Conservation (phyloP, 2,888 invertebrate genomes). For the Cosmopolites sordidus region DNA sequence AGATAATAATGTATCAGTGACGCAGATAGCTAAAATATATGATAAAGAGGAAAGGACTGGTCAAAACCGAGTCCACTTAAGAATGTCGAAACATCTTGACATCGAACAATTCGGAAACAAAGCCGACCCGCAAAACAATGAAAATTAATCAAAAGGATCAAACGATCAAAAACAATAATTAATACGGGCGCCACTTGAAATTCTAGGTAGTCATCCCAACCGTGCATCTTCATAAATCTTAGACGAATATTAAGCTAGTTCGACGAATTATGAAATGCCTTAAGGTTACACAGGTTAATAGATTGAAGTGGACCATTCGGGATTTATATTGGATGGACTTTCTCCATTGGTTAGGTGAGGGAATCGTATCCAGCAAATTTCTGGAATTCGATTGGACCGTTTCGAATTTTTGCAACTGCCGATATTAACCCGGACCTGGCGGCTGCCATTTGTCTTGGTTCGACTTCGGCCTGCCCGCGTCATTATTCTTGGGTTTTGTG, state of each 20-base stretch:
- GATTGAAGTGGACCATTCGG: constrained; percentile 27
- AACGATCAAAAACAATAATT: constrained; percentile 24
- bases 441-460: constrained; percentile 50
- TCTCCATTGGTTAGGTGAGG: too few relatives aligned
- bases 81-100: background rate
- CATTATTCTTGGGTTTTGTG: constrained; percentile 48
- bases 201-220: constrained; percentile 13
- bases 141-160: constrained; percentile 26
- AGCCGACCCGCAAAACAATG: constrained; percentile 5
- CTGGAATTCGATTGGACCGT: constrained; percentile 35
- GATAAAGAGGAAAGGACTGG: too few relatives aligned
- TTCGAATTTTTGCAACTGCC: constrained; percentile 46
- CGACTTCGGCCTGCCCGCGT: constrained; percentile 44
- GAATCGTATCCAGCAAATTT: constrained; percentile 38
- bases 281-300: constrained; percentile 33
- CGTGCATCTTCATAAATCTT: constrained; percentile 20
- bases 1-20: too few relatives aligned
- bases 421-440: constrained; percentile 48
- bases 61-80: background rate
- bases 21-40: too few relatives aligned
- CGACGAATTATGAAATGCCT: constrained; percentile 40
- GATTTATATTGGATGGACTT: too few relatives aligned
- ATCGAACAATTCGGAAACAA: background rate
- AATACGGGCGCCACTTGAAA: constrained; percentile 16
- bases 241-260: constrained; percentile 5